Evolutionary conservation across 2,797 vertebrate species (phyloP).

Genomic region (Luscinia luscinia): DNA sequence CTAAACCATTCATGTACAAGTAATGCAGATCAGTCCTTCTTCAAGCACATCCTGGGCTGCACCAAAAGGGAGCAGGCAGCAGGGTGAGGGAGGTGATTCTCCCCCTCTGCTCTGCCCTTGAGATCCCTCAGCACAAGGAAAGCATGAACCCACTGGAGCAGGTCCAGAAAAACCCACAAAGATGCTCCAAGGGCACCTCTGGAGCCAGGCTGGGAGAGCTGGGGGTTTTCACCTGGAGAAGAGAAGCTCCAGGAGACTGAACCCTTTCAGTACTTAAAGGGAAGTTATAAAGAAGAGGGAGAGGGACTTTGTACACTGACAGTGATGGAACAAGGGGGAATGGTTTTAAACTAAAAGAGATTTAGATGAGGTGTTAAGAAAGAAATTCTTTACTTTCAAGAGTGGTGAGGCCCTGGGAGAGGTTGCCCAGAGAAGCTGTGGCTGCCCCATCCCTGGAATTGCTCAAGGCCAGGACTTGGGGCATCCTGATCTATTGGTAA

Average conservation of each 20-base stretch:
- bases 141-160: background rate
- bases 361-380: background rate
- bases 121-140: background rate
- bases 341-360: background rate
- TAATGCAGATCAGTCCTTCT: background rate
- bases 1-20: background rate
- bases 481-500: background rate
- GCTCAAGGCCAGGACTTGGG: background rate
- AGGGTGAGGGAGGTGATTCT: background rate
- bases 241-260: too few species aligned
- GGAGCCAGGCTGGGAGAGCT: background rate
- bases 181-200: background rate
- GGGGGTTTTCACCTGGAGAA: too few species aligned
- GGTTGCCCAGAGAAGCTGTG: background rate
- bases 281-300: background rate
- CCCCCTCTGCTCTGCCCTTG: background rate
- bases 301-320: background rate
- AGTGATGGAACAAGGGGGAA: background rate
- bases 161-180: background rate
- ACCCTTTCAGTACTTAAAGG: background rate
- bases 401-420: background rate
- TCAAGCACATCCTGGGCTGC: background rate
- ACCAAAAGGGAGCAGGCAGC: background rate
- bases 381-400: background rate
- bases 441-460: background rate